Percentiles rank a stretch among this genome's conserved stretches.
Conservation (phyloP, 2,888 invertebrate species). For the Monochamus alternatus region DNA sequence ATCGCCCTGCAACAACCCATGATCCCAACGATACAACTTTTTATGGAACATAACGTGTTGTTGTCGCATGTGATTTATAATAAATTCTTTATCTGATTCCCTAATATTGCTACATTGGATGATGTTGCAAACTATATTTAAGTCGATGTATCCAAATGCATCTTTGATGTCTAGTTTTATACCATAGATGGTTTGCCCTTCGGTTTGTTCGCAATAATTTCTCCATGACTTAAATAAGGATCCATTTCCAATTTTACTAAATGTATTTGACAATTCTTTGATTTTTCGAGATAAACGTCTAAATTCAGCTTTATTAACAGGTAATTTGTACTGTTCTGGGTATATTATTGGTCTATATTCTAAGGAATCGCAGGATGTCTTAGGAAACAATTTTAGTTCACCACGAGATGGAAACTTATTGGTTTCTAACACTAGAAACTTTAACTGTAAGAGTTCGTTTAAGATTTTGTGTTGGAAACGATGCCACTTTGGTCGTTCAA, state of each 20-base stretch:
- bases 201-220: conserved; percentile 37
- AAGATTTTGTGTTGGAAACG: conserved; percentile 39
- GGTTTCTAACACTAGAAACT: not conserved
- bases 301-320: conserved; percentile 25
- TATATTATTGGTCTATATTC: conserved; percentile 52
- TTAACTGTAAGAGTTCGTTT: conserved; percentile 14
- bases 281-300: conserved; percentile 43
- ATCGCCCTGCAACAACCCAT: conserved; percentile 57
- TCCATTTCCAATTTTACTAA: conserved; percentile 27
- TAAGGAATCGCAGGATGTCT: conserved; percentile 39
- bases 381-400: conserved; percentile 51
- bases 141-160: conserved; percentile 54
- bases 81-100: conserved; percentile 46
- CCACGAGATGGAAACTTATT: conserved; percentile 41
- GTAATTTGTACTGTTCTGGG: conserved; percentile 29
- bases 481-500: conserved; percentile 48
- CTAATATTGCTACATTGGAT: conserved; percentile 40
- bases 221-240: conserved; percentile 50
- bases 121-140: conserved; percentile 39
- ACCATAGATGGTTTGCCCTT: conserved; percentile 44
- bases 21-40: conserved; percentile 52
- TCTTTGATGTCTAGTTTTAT: conserved; percentile 55
- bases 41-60: conserved; percentile 51
- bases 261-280: conserved; percentile 34
- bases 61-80: conserved; percentile 48